phyloP scores from a whole-genome alignment of 2,797 vertebrate genomes.

The Decapterus maruadsi region DNA sequence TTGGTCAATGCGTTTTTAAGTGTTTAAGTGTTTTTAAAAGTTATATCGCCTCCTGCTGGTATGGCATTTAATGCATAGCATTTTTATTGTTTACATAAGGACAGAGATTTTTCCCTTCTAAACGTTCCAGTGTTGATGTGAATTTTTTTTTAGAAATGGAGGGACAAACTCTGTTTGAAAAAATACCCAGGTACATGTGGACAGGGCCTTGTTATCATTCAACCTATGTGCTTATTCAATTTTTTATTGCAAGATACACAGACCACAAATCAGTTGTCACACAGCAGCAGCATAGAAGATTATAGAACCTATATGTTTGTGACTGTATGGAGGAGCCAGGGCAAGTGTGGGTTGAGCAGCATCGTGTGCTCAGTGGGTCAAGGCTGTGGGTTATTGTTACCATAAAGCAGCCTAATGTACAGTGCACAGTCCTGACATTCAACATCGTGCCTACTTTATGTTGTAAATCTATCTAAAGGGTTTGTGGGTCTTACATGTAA shows the following conservation, averaged over 20 bases:
- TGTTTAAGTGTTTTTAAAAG: no score
- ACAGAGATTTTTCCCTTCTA: no score
- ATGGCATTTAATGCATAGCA: no score
- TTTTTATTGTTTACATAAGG: no score
- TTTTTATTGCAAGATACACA: background rate
- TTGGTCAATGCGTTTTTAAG: no score
- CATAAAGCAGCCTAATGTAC: slow-evolving; percentile 54
- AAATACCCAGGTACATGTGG: no score
- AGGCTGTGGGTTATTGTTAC: slow-evolving; percentile 54
- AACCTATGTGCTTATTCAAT: background rate
- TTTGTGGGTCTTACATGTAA: slow-evolving; percentile 37
- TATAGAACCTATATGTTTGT: background rate
- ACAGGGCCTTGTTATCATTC: no score
- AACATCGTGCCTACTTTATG: slow-evolving; percentile 21
- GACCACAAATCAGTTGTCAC: slow-evolving; percentile 15
- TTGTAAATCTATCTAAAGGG: slow-evolving; percentile 18
- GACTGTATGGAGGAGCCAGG: background rate
- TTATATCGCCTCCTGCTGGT: no score
- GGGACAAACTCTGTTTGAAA: no score
- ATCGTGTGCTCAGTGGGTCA: slow-evolving; percentile 26
- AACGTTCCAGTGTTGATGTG: no score
- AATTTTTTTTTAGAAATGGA: no score
- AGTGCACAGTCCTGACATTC: background rate
- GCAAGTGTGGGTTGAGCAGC: background rate
- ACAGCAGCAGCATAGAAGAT: no score